Conservation (phyloP, 2,113 vertebrate species). For the Gulo gulo region DNA sequence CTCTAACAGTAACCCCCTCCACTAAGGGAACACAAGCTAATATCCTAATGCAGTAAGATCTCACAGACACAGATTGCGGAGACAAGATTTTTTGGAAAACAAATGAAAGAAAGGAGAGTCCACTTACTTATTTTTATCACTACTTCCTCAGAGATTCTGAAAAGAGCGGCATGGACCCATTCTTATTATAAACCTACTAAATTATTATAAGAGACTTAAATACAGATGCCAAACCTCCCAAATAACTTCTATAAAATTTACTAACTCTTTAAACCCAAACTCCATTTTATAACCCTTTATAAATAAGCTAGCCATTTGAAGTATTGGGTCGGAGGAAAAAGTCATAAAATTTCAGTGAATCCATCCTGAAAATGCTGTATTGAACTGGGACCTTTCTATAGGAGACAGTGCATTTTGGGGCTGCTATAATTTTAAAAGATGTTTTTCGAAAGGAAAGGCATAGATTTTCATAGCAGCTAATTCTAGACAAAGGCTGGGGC, state of each 20-base stretch:
- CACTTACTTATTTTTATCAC: background rate
- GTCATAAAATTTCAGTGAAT: background rate
- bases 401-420: background rate
- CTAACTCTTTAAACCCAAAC: background rate
- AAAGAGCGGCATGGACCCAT: background rate
- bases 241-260: slow-evolving; percentile 17
- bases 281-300: background rate
- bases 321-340: background rate
- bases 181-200: background rate
- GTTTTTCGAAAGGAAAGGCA: slow-evolving; percentile 24
- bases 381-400: background rate
- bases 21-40: background rate
- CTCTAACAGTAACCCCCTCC: background rate
- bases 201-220: background rate
- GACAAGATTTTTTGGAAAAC: background rate
- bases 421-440: slow-evolving; percentile 43
- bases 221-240: background rate
- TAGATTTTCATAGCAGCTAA: slow-evolving; percentile 31
- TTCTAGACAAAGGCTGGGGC: slow-evolving; percentile 46
- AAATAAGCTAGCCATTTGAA: background rate
- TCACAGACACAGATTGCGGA: background rate
- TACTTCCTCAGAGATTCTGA: background rate
- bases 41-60: background rate
- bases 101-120: background rate
- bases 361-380: background rate